phyloP scores from a whole-genome alignment of 2,113 vertebrate genomes.

The Psammodynastes pulverulentus region DNA sequence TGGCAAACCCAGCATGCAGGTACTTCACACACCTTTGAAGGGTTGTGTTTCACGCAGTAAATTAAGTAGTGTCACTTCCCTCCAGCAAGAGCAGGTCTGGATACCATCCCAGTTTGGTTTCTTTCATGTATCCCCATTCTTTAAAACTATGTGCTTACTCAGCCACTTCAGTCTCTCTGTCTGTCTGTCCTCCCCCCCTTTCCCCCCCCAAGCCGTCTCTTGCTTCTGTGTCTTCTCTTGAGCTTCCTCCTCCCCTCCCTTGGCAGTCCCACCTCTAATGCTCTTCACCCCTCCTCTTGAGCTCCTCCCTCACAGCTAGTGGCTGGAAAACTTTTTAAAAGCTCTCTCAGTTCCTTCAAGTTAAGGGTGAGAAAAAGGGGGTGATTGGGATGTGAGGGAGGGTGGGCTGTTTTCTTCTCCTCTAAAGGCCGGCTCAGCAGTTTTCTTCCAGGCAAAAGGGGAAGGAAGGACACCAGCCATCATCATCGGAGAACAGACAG shows the following conservation, averaged over 20 bases:
- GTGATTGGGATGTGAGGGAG: constrained; percentile 49
- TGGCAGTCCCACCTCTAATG: constrained; percentile 55
- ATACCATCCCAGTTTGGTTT: not conserved
- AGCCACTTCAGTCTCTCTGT: not conserved
- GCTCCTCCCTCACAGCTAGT: constrained; percentile 64
- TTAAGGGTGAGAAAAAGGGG: constrained; percentile 63
- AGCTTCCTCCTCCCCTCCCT: constrained; percentile 55
- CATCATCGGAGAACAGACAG: constrained; percentile 59
- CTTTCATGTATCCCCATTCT: constrained; percentile 20
- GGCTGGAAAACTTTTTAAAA: constrained; percentile 80
- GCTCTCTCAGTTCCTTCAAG: constrained; percentile 63
- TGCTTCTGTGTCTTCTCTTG: constrained; percentile 16
- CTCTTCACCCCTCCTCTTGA: constrained; percentile 48
- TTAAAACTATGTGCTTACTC: constrained; percentile 12
- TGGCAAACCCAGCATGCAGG: not conserved
- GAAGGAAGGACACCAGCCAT: constrained; percentile 58
- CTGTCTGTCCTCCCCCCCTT: not conserved
- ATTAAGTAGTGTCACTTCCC: constrained; percentile 8
- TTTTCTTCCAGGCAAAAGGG: constrained; percentile 73
- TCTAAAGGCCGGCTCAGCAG: constrained; percentile 69
- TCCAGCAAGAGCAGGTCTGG: constrained; percentile 4
- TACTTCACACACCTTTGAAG: not conserved
- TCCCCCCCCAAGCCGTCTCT: not conserved
- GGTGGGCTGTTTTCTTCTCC: not conserved
- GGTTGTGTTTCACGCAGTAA: not conserved